These are phyloP conservation scores for Campaea margaritaria DNA, from an alignment of 2,888 invertebrate genomes.

Conservation along the genomic window DNA sequence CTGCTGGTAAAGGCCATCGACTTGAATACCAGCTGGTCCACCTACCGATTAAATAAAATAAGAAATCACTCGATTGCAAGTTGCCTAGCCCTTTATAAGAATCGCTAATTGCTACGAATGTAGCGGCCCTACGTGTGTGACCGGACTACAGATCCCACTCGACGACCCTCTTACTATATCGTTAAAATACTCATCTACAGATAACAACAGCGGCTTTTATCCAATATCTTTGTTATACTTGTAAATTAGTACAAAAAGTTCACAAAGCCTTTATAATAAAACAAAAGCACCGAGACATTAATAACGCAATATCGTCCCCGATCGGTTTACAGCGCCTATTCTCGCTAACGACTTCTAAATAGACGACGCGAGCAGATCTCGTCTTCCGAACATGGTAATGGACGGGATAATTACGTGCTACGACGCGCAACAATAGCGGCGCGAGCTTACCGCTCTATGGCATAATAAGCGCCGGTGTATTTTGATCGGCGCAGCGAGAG, in stretches of 20 bases:
- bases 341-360: constrained; percentile 79
- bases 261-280: constrained; percentile 57
- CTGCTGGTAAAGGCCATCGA: constrained; percentile 46
- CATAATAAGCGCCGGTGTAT: constrained; percentile 83
- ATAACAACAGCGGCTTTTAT: constrained; percentile 24
- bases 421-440: constrained; percentile 83
- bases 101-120: constrained; percentile 38
- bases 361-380: constrained; percentile 73
- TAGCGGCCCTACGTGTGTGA: constrained; percentile 25
- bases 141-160: constrained; percentile 38
- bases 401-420: constrained; percentile 83
- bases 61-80: constrained; percentile 34
- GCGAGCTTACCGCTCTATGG: constrained; percentile 80
- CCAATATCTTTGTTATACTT: constrained; percentile 37
- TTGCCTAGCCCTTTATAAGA: constrained; percentile 28
- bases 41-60: constrained; percentile 35
- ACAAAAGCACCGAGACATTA: constrained; percentile 66
- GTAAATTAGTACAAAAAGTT: constrained; percentile 52
- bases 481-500: constrained; percentile 81
- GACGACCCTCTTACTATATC: constrained; percentile 29
- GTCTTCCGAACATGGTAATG: constrained; percentile 82
- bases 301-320: constrained; percentile 72
- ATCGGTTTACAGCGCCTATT: constrained; percentile 75
- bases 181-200: constrained; percentile 26
- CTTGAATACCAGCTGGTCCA: constrained; percentile 35